These are phyloP conservation scores for Priapulus caudatus DNA, from an alignment of 2,888 invertebrate species.

Conservation along the genomic window DNA sequence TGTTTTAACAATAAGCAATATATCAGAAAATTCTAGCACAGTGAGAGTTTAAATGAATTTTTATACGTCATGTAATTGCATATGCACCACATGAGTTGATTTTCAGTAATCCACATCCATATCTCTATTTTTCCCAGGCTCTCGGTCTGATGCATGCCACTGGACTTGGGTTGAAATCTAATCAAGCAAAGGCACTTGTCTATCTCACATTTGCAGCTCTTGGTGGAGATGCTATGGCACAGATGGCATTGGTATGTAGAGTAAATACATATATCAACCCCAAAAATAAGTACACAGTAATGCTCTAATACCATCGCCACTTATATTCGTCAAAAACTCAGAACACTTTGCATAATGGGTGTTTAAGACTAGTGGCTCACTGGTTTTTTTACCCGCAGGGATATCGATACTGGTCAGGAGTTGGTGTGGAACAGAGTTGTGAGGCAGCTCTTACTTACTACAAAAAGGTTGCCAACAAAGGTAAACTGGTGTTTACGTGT, in stretches of 20 bases:
- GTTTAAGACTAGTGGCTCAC: too few relatives aligned
- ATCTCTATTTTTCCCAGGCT: conserved; percentile 29
- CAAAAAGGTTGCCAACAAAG: conserved; percentile 75
- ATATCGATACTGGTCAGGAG: conserved; percentile 83
- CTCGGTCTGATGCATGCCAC: conserved; percentile 41
- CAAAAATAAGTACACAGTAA: too few relatives aligned
- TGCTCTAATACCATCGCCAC: too few relatives aligned
- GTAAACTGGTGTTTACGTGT: conserved; percentile 37
- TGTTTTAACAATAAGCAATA: neutral
- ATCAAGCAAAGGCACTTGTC: conserved; percentile 49
- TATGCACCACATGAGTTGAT: too few relatives aligned
- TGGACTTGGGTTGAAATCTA: conserved; percentile 31
- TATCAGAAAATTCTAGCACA: too few relatives aligned
- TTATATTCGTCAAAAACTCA: too few relatives aligned
- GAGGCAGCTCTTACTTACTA: conserved; percentile 83
- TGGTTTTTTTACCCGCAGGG: conserved; percentile 46
- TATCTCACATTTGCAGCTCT: conserved; percentile 84
- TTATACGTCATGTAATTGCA: too few relatives aligned
- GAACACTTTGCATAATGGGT: too few relatives aligned
- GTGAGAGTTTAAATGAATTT: too few relatives aligned
- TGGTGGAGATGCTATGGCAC: conserved; percentile 80
- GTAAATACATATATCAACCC: conserved; percentile 8
- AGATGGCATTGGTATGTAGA: conserved; percentile 65
- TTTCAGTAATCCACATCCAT: neutral
- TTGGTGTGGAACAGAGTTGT: conserved; percentile 75